phyloP scores from a whole-genome alignment of 2,888 invertebrate species.

The Ditylenchus weischeri region DNA sequence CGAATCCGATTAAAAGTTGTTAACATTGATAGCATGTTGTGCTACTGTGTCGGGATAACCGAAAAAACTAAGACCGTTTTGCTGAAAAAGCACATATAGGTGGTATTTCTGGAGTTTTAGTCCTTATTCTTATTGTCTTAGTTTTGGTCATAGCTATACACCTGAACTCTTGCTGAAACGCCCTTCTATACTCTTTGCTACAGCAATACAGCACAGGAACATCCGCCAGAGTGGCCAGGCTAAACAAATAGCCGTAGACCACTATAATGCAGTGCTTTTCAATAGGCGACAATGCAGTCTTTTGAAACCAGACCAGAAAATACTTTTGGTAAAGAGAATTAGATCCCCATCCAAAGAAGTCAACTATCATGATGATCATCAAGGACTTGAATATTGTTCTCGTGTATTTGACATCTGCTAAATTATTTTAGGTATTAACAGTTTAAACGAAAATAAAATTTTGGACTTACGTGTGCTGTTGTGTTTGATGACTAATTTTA shows the following conservation, averaged over 20 bases:
- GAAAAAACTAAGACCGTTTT: no score
- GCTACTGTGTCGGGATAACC: no score
- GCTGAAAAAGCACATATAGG: no score
- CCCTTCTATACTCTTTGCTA: not conserved
- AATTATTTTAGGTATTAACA: not conserved
- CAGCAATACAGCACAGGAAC: conserved; percentile 3
- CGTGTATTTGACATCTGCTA: conserved; percentile 10
- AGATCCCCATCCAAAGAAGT: not conserved
- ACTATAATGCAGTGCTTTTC: not conserved
- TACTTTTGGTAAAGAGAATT: not conserved
- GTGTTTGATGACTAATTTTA: not conserved
- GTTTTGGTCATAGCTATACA: no score
- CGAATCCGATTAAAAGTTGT: no score
- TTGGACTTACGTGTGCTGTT: conserved; percentile 1
- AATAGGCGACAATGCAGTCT: not conserved
- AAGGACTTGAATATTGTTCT: conserved; percentile 1
- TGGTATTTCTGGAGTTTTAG: no score
- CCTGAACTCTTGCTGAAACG: no score
- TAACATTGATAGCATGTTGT: no score
- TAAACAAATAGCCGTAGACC: conserved; percentile 6
- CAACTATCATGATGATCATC: conserved; percentile 4
- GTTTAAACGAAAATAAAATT: no score
- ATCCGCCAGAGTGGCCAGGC: not conserved
- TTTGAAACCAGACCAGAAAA: not conserved
- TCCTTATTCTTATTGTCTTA: no score